Percentiles rank a stretch among this genome's conserved stretches.
Evolutionary conservation across 2,797 vertebrate species (phyloP).

Genomic region (Eospalax fontanierii): DNA sequence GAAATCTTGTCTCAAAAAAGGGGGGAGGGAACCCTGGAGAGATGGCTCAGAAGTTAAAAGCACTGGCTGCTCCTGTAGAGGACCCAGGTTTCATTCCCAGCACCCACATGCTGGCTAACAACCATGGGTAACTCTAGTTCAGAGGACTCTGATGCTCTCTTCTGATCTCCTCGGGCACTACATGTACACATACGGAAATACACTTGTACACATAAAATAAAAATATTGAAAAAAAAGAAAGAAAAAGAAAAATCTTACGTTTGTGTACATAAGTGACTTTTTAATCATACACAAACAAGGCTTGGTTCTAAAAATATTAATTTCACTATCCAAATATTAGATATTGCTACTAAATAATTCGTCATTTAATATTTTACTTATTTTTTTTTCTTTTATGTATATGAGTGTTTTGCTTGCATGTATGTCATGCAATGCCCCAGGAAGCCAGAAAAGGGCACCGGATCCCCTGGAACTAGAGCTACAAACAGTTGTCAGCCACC

Average conservation of each 20-base stretch:
- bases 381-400: not conserved
- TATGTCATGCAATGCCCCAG: not conserved
- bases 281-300: not conserved
- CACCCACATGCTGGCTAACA: no score
- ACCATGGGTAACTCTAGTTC: no score
- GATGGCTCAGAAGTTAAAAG: no score
- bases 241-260: not conserved
- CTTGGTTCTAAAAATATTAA: slow-evolving; percentile 40
- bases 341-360: slow-evolving; percentile 23
- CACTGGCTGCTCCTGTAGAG: no score
- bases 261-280: not conserved
- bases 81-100: no score
- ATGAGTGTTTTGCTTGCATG: not conserved
- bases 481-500: not conserved
- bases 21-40: not conserved
- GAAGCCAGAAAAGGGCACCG: not conserved
- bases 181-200: no score
- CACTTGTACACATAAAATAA: no score
- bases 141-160: no score
- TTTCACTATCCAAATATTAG: slow-evolving; percentile 16
- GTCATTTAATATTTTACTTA: slow-evolving; percentile 13
- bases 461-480: not conserved
- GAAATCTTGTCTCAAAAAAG: not conserved
- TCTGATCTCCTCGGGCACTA: no score
- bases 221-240: no score